A percentile compares a stretch with the other conserved stretches of the same genome.
These are phyloP conservation scores for Gymnorhina tibicen DNA, from an alignment of 2,113 vertebrate genomes.

Conservation along the genomic window DNA sequence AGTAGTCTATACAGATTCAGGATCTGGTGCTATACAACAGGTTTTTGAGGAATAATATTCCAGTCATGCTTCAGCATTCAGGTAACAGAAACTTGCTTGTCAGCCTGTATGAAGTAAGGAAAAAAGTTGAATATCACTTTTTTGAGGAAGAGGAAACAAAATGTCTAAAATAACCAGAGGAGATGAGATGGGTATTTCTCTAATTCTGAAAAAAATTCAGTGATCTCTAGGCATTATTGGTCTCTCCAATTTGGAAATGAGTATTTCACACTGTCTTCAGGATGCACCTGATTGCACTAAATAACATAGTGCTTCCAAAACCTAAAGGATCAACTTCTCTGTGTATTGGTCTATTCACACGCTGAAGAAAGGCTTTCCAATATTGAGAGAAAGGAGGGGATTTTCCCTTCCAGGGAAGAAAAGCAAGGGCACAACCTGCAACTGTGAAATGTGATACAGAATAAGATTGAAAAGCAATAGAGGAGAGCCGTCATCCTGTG, in stretches of 20 bases:
- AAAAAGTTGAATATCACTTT: not conserved
- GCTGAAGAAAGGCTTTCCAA: not conserved
- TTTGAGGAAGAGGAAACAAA: not conserved
- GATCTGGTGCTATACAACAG: not conserved
- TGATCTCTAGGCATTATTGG: not conserved
- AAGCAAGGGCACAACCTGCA: not conserved
- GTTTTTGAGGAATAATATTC: not conserved
- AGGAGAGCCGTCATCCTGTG: not conserved
- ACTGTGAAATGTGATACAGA: slow-evolving; percentile 27
- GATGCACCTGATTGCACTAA: not conserved
- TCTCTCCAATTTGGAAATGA: not conserved
- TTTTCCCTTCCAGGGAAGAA: not conserved
- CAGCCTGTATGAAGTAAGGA: not conserved
- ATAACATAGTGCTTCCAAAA: not conserved
- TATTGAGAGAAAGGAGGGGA: not conserved
- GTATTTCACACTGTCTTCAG: not conserved
- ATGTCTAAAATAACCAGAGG: not conserved
- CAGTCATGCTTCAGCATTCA: not conserved
- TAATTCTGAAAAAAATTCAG: not conserved
- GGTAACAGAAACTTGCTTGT: not conserved
- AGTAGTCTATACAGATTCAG: not conserved
- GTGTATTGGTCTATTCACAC: not conserved
- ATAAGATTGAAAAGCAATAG: slow-evolving; percentile 23
- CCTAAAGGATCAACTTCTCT: not conserved
- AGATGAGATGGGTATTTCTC: not conserved